A percentile compares a stretch with the other conserved stretches of the same genome.
Evolutionary conservation across 2,113 vertebrate genomes (phyloP).

Genomic region (Brachypteracias leptosomus): DNA sequence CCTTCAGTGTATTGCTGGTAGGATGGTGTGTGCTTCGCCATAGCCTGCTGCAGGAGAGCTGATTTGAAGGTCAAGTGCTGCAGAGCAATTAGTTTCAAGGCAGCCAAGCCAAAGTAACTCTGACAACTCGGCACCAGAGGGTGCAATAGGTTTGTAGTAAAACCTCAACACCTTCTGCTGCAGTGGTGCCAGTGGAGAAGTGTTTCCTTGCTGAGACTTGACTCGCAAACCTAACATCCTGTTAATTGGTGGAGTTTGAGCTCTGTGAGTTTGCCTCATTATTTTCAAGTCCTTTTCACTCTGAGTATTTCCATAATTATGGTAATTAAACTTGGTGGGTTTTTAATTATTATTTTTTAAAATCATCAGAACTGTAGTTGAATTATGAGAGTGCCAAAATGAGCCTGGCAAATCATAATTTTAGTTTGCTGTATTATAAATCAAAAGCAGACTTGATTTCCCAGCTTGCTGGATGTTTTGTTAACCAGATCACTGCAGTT

Average conservation of each 20-base stretch:
- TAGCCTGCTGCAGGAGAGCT: neutral
- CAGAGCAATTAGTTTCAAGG: neutral
- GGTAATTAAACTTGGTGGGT: constrained; percentile 37
- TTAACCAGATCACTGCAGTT: constrained; percentile 46
- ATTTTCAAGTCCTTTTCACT: constrained; percentile 49
- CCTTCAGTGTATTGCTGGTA: accelerated
- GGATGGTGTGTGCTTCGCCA: neutral
- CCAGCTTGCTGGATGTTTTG: constrained; percentile 57
- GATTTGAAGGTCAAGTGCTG: constrained; percentile 48
- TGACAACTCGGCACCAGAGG: constrained; percentile 43
- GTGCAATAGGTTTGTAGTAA: constrained; percentile 51
- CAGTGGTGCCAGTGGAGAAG: neutral
- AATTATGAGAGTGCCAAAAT: constrained; percentile 60
- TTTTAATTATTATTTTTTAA: constrained; percentile 46
- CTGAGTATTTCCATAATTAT: constrained; percentile 36
- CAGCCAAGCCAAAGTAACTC: constrained; percentile 9
- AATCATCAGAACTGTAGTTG: constrained; percentile 43
- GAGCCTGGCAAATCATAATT: constrained; percentile 50
- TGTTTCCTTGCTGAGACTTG: neutral
- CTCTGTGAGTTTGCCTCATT: constrained; percentile 1
- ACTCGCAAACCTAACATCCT: neutral
- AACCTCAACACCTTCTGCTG: neutral
- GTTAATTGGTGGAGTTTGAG: neutral
- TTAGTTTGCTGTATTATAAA: constrained; percentile 49
- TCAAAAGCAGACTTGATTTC: constrained; percentile 62